These are phyloP conservation scores for Megatriorchis doriae DNA, from an alignment of 2,113 vertebrate genomes.

Conservation along the genomic window DNA sequence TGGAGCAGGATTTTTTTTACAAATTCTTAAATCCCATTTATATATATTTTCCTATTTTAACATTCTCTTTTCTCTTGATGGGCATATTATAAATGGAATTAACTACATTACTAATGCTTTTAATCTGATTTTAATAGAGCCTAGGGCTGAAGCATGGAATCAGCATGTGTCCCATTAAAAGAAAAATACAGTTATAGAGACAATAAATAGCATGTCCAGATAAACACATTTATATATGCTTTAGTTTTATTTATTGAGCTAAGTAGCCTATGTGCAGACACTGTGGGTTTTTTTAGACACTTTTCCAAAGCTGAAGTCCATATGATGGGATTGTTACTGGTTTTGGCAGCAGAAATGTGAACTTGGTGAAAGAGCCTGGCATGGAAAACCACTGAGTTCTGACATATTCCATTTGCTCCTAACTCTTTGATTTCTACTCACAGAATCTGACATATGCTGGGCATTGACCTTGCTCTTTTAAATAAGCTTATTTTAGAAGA, in stretches of 20 bases:
- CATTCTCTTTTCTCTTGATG: slow-evolving; percentile 29
- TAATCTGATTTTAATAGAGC: slow-evolving; percentile 70
- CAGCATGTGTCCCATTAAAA: slow-evolving; percentile 55
- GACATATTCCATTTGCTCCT: slow-evolving; percentile 45
- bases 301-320: slow-evolving; percentile 16
- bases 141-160: slow-evolving; percentile 40
- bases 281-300: not conserved
- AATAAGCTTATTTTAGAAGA: slow-evolving; percentile 62
- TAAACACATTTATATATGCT: slow-evolving; percentile 42
- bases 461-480: slow-evolving; percentile 44
- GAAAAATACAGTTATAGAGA: slow-evolving; percentile 46
- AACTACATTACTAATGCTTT: slow-evolving; percentile 66
- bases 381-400: slow-evolving; percentile 17
- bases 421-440: slow-evolving; percentile 34
- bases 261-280: not conserved
- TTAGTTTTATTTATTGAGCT: slow-evolving; percentile 43
- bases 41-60: slow-evolving; percentile 37
- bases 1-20: not conserved
- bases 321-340: slow-evolving; percentile 14
- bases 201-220: slow-evolving; percentile 56
- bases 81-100: slow-evolving; percentile 63
- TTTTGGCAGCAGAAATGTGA: slow-evolving; percentile 21
- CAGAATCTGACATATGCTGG: slow-evolving; percentile 48
- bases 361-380: slow-evolving; percentile 35
- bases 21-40: slow-evolving; percentile 11